Evolutionary conservation across 2,888 invertebrate genomes (phyloP).

Genomic region (Lasioglossum lativentre): DNA sequence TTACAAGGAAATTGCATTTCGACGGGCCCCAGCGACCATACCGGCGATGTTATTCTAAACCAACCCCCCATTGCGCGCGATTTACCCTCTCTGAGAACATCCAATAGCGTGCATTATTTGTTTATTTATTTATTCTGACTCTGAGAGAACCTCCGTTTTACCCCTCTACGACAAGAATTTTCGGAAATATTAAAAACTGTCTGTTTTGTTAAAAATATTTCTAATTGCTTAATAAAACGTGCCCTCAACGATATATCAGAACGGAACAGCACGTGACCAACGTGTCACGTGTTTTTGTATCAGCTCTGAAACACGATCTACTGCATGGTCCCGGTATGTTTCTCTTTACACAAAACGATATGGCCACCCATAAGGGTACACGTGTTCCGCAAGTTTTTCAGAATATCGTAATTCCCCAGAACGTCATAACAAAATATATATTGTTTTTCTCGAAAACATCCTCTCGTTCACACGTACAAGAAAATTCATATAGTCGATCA

Average conservation of each 20-base stretch:
- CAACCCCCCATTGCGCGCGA: not conserved
- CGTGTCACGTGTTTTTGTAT: constrained; percentile 43
- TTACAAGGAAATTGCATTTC: constrained; percentile 63
- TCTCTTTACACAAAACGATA: constrained; percentile 58
- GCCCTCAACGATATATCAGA: not conserved
- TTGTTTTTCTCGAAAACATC: not conserved
- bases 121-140: not conserved
- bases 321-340: constrained; percentile 29
- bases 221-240: not conserved
- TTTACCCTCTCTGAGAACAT: not conserved
- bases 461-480: not conserved
- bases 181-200: not conserved
- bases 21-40: constrained; percentile 2
- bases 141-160: not conserved
- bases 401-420: constrained; percentile 16
- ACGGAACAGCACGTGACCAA: not conserved
- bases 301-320: constrained; percentile 41
- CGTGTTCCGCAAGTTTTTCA: constrained; percentile 71
- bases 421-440: constrained; percentile 35
- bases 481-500: not conserved
- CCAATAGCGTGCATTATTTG: not conserved
- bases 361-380: constrained; percentile 67
- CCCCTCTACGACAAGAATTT: not conserved
- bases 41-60: constrained; percentile 41
- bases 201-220: too few species aligned